phyloP scores from a whole-genome alignment of 2,113 vertebrate species.

The Hemibagrus wyckioides region DNA sequence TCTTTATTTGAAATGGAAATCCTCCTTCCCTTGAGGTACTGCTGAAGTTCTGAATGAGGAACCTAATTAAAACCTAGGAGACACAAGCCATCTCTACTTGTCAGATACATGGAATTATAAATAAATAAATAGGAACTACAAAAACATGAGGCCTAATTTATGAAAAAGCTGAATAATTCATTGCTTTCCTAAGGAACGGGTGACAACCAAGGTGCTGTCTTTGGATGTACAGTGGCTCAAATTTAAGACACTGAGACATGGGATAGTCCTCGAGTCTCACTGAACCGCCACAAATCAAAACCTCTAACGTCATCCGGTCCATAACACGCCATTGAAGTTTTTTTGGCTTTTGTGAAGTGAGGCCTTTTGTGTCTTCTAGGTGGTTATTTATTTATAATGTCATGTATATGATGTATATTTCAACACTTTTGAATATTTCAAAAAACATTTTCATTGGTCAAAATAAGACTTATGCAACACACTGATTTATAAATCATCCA shows the following conservation, averaged over 20 bases:
- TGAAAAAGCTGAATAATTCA: neutral
- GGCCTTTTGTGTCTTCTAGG: neutral
- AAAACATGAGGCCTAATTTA: conserved; percentile 11
- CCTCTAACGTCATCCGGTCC: neutral
- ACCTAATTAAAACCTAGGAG: conserved; percentile 52
- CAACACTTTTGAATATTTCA: neutral
- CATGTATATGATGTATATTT: neutral
- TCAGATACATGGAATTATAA: conserved; percentile 32
- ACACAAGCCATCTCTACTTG: neutral
- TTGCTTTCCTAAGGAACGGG: neutral
- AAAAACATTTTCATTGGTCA: neutral
- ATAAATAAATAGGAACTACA: conserved; percentile 20
- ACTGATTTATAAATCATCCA: neutral
- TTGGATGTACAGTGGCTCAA: neutral
- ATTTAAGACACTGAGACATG: neutral
- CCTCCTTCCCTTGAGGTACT: neutral
- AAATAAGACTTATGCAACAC: neutral
- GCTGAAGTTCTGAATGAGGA: conserved; percentile 42
- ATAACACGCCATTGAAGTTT: neutral
- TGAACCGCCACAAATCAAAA: neutral
- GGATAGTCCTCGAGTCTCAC: neutral
- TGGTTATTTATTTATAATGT: neutral
- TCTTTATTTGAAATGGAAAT: conserved; percentile 51
- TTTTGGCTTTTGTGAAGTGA: neutral
- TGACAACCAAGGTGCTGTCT: neutral